phyloP scores from a whole-genome alignment of 2,113 vertebrate species.

The Acanthisitta chloris region DNA sequence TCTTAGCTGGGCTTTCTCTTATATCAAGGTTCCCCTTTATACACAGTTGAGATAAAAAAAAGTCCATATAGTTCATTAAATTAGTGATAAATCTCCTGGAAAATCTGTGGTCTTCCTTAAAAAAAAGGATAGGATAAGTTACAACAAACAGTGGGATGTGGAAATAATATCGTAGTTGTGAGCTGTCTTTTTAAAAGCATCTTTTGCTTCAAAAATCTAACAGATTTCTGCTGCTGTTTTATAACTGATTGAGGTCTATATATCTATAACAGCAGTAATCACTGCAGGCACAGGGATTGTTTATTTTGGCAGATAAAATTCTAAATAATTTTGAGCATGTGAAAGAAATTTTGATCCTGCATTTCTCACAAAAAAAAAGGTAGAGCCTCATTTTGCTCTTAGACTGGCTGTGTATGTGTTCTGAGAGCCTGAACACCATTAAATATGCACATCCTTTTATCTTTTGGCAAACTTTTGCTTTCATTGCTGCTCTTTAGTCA shows the following conservation, averaged over 20 bases:
- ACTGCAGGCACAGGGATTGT: not conserved
- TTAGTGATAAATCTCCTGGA: not conserved
- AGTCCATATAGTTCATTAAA: not conserved
- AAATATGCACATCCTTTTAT: slow-evolving; percentile 23
- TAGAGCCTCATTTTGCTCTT: not conserved
- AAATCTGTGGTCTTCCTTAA: not conserved
- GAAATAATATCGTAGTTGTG: not conserved
- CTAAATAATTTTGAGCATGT: not conserved
- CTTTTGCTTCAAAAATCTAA: not conserved
- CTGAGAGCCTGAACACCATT: not conserved
- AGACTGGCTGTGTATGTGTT: not conserved
- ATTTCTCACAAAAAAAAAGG: not conserved
- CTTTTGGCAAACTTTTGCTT: slow-evolving; percentile 22
- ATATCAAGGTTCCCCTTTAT: not conserved
- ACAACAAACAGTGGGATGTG: not conserved
- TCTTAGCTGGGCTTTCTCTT: not conserved
- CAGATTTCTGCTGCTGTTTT: not conserved
- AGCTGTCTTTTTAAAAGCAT: not conserved
- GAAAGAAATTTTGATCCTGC: not conserved
- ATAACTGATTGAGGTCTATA: not conserved
- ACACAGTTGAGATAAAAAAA: not conserved
- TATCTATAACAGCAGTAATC: not conserved
- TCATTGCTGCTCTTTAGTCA: slow-evolving; percentile 46
- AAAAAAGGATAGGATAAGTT: not conserved
- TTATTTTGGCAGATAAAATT: not conserved